These are phyloP conservation scores for Ancistrus triradiatus DNA, from an alignment of 2,113 vertebrate species.

Conservation along the genomic window DNA sequence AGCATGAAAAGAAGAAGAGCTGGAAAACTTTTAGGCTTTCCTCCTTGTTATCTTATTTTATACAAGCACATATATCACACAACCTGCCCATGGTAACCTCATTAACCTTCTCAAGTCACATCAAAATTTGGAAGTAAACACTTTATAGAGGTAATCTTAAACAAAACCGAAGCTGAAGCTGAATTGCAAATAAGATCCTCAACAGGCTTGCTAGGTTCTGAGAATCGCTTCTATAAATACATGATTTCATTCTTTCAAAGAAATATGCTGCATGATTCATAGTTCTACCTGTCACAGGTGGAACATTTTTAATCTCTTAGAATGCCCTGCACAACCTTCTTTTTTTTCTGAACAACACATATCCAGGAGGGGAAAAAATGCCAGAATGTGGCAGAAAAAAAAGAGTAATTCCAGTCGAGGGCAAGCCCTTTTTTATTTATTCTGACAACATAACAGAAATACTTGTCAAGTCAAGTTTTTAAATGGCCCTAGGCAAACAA, in stretches of 20 bases:
- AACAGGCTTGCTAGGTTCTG: slow-evolving; percentile 11
- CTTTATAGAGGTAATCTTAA: slow-evolving; percentile 46
- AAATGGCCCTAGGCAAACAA: slow-evolving; percentile 15
- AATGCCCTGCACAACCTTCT: slow-evolving; percentile 12
- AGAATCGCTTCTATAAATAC: slow-evolving; percentile 50
- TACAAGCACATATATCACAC: neutral
- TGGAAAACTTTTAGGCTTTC: too few species aligned
- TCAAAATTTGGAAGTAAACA: slow-evolving; percentile 30
- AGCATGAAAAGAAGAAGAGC: too few species aligned
- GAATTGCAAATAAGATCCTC: slow-evolving; percentile 37
- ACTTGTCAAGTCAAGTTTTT: slow-evolving; percentile 24
- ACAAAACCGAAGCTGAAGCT: slow-evolving; percentile 27
- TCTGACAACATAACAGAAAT: slow-evolving; percentile 25
- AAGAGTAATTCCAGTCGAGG: slow-evolving; percentile 2
- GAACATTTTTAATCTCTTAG: slow-evolving; percentile 49
- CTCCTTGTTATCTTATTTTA: neutral
- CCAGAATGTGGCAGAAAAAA: neutral
- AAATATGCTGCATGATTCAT: slow-evolving; percentile 47
- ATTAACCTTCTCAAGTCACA: slow-evolving; percentile 25
- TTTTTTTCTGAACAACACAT: slow-evolving; percentile 16
- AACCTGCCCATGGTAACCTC: slow-evolving; percentile 23
- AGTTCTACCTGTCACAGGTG: slow-evolving; percentile 47
- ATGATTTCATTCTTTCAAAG: slow-evolving; percentile 49
- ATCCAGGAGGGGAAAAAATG: neutral
- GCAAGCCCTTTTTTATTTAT: slow-evolving; percentile 20